Evolutionary conservation across 2,113 vertebrate genomes (phyloP).

Genomic region (Hydrolagus affinis): DNA sequence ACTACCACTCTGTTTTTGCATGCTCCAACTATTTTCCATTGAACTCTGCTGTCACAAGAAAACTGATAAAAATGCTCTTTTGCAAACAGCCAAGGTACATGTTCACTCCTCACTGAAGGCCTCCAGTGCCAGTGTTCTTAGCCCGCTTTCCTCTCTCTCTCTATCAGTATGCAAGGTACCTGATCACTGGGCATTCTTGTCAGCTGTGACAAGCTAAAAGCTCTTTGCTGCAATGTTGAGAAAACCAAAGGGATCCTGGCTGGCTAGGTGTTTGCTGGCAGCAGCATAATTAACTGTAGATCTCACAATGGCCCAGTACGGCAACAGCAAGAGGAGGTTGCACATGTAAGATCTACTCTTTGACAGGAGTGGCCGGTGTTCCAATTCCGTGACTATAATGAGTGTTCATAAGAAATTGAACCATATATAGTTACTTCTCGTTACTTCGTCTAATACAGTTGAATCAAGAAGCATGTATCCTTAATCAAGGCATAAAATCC

Average conservation of each 20-base stretch:
- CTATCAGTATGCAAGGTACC: constrained; percentile 84
- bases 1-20: constrained; percentile 60
- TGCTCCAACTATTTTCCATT: constrained; percentile 83
- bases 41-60: constrained; percentile 80
- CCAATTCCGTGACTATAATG: neutral
- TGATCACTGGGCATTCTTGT: constrained; percentile 82
- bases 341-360: no score
- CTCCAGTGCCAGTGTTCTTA: constrained; percentile 68
- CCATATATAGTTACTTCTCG: neutral
- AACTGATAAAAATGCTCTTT: constrained; percentile 78
- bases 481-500: neutral
- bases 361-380: neutral
- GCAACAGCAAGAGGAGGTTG: neutral
- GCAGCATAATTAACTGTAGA: neutral
- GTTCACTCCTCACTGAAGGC: constrained; percentile 63
- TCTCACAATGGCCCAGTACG: neutral
- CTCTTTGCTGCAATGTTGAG: constrained; percentile 62
- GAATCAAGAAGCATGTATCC: neutral
- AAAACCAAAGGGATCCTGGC: constrained; percentile 47
- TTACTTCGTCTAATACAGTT: neutral
- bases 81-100: constrained; percentile 53
- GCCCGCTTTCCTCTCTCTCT: constrained; percentile 57
- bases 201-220: constrained; percentile 71
- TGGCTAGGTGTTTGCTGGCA: neutral
- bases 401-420: neutral